These are phyloP conservation scores for Archilochus colubris DNA, from an alignment of 2,113 vertebrate species.

Conservation along the genomic window DNA sequence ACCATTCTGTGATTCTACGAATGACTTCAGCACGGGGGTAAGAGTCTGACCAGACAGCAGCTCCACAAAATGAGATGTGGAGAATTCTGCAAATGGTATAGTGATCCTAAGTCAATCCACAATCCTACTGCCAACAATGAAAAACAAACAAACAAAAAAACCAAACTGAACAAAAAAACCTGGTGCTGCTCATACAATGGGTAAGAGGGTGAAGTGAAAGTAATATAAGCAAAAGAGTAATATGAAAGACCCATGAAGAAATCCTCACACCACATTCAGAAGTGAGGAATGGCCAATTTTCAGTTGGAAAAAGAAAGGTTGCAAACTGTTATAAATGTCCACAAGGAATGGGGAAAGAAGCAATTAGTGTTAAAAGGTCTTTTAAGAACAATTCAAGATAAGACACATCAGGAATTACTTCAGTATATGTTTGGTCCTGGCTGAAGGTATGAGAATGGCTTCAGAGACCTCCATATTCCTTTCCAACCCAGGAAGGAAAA, in stretches of 20 bases:
- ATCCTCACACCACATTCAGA: not conserved
- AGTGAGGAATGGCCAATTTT: not conserved
- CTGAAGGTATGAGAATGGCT: not conserved
- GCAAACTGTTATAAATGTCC: not conserved
- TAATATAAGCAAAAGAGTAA: not conserved
- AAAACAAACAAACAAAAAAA: not conserved
- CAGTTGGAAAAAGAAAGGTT: not conserved
- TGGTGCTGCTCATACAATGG: not conserved
- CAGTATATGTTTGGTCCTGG: not conserved
- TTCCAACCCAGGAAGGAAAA: not conserved
- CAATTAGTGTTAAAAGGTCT: not conserved
- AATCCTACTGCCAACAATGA: not conserved
- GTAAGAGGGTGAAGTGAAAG: too few relatives aligned
- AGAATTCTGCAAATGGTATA: not conserved
- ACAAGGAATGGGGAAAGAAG: not conserved
- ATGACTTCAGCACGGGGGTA: fast-evolving
- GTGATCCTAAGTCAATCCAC: not conserved
- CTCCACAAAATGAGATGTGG: not conserved
- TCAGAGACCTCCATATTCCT: not conserved
- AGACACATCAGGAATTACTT: not conserved
- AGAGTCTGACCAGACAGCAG: not conserved
- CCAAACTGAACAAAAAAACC: not conserved
- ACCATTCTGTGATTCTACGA: not conserved
- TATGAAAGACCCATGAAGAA: not conserved
- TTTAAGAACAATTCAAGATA: not conserved